These are phyloP conservation scores for Notamacropus eugenii DNA, from an alignment of 2,797 vertebrate genomes.

Conservation along the genomic window DNA sequence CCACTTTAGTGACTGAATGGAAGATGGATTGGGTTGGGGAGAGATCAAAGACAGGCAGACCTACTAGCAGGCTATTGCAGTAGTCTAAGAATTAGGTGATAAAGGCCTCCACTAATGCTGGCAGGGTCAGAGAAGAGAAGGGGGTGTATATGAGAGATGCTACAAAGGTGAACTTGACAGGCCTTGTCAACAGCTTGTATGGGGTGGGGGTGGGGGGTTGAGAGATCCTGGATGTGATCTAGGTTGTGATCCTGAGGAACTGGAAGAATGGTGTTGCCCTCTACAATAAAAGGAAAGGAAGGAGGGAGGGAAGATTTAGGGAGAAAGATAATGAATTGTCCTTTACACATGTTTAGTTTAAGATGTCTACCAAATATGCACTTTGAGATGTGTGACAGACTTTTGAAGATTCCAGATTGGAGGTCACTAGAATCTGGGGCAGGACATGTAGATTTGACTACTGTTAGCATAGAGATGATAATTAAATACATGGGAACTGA, in stretches of 20 bases:
- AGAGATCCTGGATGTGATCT: neutral
- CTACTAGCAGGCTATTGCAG: too few relatives aligned
- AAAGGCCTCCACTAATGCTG: neutral
- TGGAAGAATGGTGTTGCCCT: neutral
- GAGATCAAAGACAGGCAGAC: too few relatives aligned
- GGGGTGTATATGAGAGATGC: neutral
- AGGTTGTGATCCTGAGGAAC: neutral
- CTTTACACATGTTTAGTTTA: neutral
- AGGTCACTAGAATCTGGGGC: neutral
- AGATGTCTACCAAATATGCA: neutral
- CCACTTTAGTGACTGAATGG: neutral
- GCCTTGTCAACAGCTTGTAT: neutral
- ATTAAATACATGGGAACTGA: neutral
- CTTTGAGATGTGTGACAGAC: neutral
- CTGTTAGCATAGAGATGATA: neutral
- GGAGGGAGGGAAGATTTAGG: too few relatives aligned
- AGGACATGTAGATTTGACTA: neutral
- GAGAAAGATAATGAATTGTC: too few relatives aligned
- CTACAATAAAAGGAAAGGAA: neutral
- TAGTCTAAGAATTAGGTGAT: too few relatives aligned
- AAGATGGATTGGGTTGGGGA: neutral
- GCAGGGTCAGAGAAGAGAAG: neutral
- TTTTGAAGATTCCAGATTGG: neutral
- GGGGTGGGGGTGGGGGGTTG: too few relatives aligned
- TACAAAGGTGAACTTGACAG: neutral